Percentiles rank a stretch among this genome's conserved stretches.
Evolutionary conservation across 2,113 vertebrate species (phyloP).

Genomic region (Sitta europaea): DNA sequence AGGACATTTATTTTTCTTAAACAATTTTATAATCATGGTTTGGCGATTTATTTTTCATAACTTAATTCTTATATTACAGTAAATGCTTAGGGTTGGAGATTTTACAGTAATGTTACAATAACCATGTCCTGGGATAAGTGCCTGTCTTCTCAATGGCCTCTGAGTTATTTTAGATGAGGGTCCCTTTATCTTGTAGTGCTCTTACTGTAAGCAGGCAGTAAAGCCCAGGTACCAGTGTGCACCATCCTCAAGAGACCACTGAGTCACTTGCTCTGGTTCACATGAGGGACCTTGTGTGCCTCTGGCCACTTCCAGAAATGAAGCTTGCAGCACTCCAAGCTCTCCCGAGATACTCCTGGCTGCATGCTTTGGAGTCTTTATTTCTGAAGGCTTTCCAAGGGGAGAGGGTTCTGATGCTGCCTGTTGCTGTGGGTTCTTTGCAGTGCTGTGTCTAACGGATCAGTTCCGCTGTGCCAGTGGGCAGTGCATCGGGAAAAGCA

Average conservation of each 20-base stretch:
- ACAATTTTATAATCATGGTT: not conserved
- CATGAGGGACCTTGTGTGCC: not conserved
- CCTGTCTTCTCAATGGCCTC: not conserved
- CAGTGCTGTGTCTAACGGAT: conserved; percentile 86
- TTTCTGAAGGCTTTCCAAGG: not conserved
- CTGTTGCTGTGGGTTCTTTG: not conserved
- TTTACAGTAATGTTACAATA: not conserved
- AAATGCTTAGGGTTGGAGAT: not conserved
- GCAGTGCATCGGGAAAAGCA: conserved; percentile 92
- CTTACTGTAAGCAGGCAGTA: not conserved
- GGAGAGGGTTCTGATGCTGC: not conserved
- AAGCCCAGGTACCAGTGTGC: not conserved
- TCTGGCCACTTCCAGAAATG: not conserved
- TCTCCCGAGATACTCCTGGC: not conserved
- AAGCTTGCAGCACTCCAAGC: not conserved
- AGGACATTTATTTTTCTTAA: not conserved
- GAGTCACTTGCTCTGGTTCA: not conserved
- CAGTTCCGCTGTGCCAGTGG: conserved; percentile 91
- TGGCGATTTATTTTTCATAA: not conserved
- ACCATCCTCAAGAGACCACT: not conserved
- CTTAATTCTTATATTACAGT: not conserved
- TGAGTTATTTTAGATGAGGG: not conserved
- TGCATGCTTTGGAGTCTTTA: not conserved
- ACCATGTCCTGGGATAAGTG: not conserved
- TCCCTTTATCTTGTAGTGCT: not conserved